Percentiles rank a stretch among this genome's conserved stretches.
phyloP scores from a whole-genome alignment of 2,888 invertebrate species.

The Theretra japonica region DNA sequence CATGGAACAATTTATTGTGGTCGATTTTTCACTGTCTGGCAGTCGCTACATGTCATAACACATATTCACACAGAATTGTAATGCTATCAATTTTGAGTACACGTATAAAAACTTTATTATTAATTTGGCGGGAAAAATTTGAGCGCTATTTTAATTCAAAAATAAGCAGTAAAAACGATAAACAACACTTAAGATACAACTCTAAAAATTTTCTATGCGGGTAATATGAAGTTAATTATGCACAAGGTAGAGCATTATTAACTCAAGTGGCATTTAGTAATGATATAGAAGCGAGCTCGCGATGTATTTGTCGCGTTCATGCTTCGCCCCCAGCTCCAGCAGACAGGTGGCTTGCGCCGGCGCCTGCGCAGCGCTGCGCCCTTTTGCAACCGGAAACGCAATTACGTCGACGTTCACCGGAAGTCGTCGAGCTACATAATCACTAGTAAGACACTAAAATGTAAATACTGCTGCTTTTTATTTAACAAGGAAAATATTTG shows the following conservation, averaged over 20 bases:
- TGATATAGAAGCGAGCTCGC: neutral
- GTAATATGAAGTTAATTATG: neutral
- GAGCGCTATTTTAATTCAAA: no score
- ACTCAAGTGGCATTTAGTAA: neutral
- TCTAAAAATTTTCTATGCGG: neutral
- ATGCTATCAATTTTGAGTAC: no score
- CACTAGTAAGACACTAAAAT: conserved; percentile 29
- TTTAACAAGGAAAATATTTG: conserved; percentile 7
- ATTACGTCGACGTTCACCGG: conserved; percentile 42
- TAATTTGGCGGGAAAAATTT: no score
- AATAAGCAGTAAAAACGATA: no score
- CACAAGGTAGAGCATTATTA: conserved; percentile 3
- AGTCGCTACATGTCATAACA: neutral
- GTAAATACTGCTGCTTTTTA: conserved; percentile 38
- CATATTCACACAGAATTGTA: no score
- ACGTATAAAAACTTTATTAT: no score
- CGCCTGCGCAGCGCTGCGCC: conserved; percentile 31
- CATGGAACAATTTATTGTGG: neutral
- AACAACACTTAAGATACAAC: neutral
- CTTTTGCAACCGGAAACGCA: conserved; percentile 39
- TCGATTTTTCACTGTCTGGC: neutral
- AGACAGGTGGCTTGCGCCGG: conserved; percentile 35
- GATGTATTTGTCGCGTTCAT: conserved; percentile 6
- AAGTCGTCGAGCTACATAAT: conserved; percentile 32
- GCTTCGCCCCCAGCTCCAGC: neutral